phyloP scores from a whole-genome alignment of 2,888 invertebrate species.

The Temnothorax ravouxi region DNA sequence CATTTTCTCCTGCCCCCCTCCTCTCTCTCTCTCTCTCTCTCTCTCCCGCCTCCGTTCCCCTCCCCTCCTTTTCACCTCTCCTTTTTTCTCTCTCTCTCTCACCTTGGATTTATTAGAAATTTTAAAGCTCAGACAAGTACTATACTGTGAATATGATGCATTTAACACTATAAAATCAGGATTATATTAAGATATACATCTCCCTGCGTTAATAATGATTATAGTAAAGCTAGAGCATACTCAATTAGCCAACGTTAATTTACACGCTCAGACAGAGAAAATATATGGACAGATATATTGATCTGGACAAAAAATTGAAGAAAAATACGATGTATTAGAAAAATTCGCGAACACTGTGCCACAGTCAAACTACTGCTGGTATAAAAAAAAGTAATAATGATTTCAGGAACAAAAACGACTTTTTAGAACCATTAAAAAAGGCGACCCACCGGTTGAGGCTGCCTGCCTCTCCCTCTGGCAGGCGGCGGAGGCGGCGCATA shows the following conservation, averaged over 20 bases:
- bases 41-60: not conserved
- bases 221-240: constrained; percentile 75
- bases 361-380: constrained; percentile 88
- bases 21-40: not conserved
- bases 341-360: constrained; percentile 87
- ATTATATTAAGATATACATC: constrained; percentile 51
- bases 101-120: not conserved
- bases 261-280: constrained; percentile 74
- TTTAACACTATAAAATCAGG: constrained; percentile 35
- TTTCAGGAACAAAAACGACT: constrained; percentile 87
- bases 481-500: constrained; percentile 95
- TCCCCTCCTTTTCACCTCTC: not conserved
- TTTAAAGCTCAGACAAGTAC: constrained; percentile 30
- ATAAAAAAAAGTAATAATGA: constrained; percentile 82
- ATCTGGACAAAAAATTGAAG: constrained; percentile 50
- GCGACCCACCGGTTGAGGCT: constrained; percentile 95
- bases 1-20: not conserved
- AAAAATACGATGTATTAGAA: constrained; percentile 63
- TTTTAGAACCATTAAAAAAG: constrained; percentile 89
- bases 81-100: not conserved
- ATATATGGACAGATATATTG: constrained; percentile 51
- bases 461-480: constrained; percentile 93
- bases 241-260: constrained; percentile 74
- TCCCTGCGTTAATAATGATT: constrained; percentile 54
- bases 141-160: constrained; percentile 62